Evolutionary conservation across 2,888 invertebrate genomes (phyloP).

Genomic region (Perdita meconis): DNA sequence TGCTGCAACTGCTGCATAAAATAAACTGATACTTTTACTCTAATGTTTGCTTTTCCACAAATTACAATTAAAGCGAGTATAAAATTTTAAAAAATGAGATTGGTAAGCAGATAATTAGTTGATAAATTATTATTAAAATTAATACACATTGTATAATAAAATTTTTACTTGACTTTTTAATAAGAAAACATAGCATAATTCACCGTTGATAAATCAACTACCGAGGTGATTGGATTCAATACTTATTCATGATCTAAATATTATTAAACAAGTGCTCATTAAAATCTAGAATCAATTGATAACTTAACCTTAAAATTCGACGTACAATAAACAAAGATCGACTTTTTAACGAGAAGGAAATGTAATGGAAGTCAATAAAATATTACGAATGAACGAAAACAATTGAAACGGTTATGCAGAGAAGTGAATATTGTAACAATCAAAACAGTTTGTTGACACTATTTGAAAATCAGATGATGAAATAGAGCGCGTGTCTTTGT

Average conservation of each 20-base stretch:
- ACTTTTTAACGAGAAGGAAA: constrained; percentile 7
- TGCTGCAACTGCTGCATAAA: not conserved
- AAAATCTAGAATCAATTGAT: constrained; percentile 8
- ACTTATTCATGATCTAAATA: not conserved
- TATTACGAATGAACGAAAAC: constrained; percentile 3
- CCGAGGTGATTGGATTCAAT: constrained; percentile 4
- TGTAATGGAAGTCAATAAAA: not conserved
- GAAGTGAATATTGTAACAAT: not conserved
- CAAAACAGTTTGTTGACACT: constrained; percentile 2
- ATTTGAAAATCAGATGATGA: constrained; percentile 14
- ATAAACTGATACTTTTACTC: not conserved
- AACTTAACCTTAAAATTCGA: constrained; percentile 50
- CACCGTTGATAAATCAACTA: not conserved
- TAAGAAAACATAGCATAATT: not conserved
- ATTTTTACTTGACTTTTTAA: not conserved
- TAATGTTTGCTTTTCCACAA: not conserved
- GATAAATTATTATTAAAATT: not conserved
- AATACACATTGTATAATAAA: constrained; percentile 17
- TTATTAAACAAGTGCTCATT: constrained; percentile 21
- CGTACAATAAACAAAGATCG: constrained; percentile 45
- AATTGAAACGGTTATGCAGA: constrained; percentile 5
- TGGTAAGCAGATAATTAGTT: too few species aligned
- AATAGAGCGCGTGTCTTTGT: constrained; percentile 43
- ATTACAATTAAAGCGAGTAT: not conserved
- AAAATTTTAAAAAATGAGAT: too few species aligned